Base-by-base conservation (phyloP, 1,140 invertebrate species). In the Octopus sinensis region DNA sequence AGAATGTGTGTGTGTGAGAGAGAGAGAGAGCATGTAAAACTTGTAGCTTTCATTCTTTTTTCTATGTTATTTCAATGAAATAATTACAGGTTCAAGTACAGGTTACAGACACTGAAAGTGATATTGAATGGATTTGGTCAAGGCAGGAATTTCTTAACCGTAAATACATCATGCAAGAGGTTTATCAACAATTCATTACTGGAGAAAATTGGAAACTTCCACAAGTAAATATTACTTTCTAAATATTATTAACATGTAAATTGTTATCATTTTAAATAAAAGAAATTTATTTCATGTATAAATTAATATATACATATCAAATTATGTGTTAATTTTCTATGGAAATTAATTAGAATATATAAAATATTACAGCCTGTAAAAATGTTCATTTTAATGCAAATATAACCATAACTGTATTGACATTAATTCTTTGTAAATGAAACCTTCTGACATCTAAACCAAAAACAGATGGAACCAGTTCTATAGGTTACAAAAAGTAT, bases 81-180 rank as follows among this genome's bases (percentile, higher is more conserved):
- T 43, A 43, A 43, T 43, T 43, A 43, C 76, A 93, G 93, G 91
- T 93, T n/a, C 92, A 91, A 87, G 90, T 94, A 10, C 91, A 92
- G 85, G 92, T 93, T 84, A 90, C 91, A 79, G 92, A 93, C 85
- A 83, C 92, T 23, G 90, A 92, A 81, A 92, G 92, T 23, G 92
- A 91, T 73, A 91, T 91, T 62, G 92, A 93, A 83, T 94, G 92
- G 87, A 88, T 93, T 12, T 94, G 93, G 93, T 87, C 90, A 6
- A 91, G 91, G 79, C 89, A 92, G 56, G 92, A 92, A 84, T 94
- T 94, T 87, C 85, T 92, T 23, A 92, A 92, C 84, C 86, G 93
- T 51, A 91, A 93, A 81, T 93, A 92, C 84, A 86, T 92, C n/a
- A 94, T 94, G 92, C 92, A 93, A 86, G 93, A 94, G 86, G 93